phyloP scores from a whole-genome alignment of 2,113 vertebrate genomes.

The Petromus typicus region DNA sequence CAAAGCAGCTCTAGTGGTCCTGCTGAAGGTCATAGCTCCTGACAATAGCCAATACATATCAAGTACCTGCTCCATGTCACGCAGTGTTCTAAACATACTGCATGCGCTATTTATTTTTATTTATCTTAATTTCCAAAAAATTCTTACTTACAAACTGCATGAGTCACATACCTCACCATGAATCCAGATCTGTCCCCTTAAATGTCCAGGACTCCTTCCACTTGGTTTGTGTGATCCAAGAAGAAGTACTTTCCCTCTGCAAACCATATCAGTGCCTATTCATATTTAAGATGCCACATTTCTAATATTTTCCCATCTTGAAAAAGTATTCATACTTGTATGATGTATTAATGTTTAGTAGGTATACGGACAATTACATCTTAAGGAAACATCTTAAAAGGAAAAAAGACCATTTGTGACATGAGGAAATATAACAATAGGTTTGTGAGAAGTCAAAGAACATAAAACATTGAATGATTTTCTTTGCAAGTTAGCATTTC shows the following conservation, averaged over 20 bases:
- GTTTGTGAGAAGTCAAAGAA: slow-evolving; percentile 13
- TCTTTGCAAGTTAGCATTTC: background rate
- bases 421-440: background rate
- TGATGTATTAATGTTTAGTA: background rate
- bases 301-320: background rate
- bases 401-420: slow-evolving; percentile 37
- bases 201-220: background rate
- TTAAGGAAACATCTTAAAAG: background rate
- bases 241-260: background rate
- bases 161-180: background rate
- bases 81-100: slow-evolving; percentile 12
- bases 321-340: background rate
- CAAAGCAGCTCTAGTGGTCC: background rate
- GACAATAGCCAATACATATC: background rate
- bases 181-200: background rate
- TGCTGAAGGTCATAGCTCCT: background rate
- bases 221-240: background rate
- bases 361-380: slow-evolving; percentile 2
- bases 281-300: background rate
- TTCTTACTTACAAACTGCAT: slow-evolving; percentile 12
- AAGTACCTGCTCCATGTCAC: background rate
- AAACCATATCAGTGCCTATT: background rate
- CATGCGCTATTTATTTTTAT: slow-evolving; percentile 41
- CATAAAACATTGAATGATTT: background rate
- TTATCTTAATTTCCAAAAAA: slow-evolving; percentile 53